Conservation (phyloP, 1,140 invertebrate genomes). For the Euwallacea similis region DNA sequence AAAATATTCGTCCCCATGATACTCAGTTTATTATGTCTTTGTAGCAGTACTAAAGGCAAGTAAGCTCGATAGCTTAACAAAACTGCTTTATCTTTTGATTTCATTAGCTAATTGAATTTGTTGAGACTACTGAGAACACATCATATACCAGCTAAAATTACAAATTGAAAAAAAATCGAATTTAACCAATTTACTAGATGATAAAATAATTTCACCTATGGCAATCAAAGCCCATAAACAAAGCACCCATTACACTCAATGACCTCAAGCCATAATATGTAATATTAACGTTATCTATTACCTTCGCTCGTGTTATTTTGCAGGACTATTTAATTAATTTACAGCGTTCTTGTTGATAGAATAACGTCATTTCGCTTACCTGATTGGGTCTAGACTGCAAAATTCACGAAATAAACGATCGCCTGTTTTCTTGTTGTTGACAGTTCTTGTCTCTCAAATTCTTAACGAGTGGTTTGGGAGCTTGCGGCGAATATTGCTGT, state of each 20-base stretch:
- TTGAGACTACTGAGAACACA: no score
- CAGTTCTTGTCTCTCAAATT: background rate
- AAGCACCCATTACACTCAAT: background rate
- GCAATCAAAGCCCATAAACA: background rate
- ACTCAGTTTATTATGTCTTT: background rate
- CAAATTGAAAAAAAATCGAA: no score
- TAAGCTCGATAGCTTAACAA: no score
- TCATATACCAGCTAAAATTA: no score
- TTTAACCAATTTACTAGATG: no score
- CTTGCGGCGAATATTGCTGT: no score
- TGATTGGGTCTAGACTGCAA: background rate
- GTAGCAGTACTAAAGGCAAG: constrained; percentile 2
- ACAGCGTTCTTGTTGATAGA: constrained; percentile 20
- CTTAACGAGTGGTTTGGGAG: no score
- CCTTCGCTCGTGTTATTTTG: constrained; percentile 11
- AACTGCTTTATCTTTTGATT: no score
- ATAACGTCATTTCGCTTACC: constrained; percentile 13
- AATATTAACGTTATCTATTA: background rate
- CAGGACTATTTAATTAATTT: constrained; percentile 10
- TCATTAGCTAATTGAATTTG: no score
- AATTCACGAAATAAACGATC: constrained; percentile 2
- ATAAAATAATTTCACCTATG: constrained; percentile 3
- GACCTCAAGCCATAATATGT: no score
- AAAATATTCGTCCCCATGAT: no score
- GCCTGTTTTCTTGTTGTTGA: background rate